Percentiles rank a stretch among this genome's conserved stretches.
These are phyloP conservation scores for Centropus unirufus DNA, from an alignment of 2,113 vertebrate genomes.

Conservation along the genomic window DNA sequence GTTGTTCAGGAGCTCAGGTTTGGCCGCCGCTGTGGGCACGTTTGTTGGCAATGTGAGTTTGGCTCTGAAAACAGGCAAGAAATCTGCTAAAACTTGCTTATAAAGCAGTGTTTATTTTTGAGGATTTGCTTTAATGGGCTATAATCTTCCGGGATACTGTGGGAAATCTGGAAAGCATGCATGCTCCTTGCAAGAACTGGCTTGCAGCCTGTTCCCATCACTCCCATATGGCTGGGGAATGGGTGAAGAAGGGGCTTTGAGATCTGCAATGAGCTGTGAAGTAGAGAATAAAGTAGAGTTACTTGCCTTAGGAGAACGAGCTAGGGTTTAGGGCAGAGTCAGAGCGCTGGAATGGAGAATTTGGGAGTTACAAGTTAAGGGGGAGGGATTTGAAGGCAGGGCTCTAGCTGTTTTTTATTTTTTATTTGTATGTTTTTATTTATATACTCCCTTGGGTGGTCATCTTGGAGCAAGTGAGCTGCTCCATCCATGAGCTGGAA, in stretches of 20 bases:
- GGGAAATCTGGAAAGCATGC: not conserved
- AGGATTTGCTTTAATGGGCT: not conserved
- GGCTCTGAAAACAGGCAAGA: not conserved
- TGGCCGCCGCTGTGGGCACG: rapidly evolving
- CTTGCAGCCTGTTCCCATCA: not conserved
- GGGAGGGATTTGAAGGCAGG: not conserved
- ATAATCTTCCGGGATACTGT: not conserved
- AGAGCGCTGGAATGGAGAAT: not conserved
- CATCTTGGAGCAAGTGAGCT: not conserved
- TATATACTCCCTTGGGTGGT: not conserved
- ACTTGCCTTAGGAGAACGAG: not conserved
- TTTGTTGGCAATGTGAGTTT: not conserved
- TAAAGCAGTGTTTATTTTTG: not conserved
- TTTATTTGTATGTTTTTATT: no score
- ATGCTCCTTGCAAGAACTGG: not conserved
- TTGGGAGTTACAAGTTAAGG: not conserved
- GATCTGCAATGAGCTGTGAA: not conserved
- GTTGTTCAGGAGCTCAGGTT: rapidly evolving
- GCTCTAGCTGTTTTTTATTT: not conserved
- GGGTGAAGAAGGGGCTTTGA: not conserved
- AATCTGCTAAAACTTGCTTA: not conserved
- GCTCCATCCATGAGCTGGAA: not conserved
- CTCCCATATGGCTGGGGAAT: not conserved
- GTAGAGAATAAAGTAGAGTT: not conserved
- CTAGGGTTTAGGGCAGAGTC: not conserved